Conservation (phyloP, 2,888 invertebrate species). For the Nycteola revayana region DNA sequence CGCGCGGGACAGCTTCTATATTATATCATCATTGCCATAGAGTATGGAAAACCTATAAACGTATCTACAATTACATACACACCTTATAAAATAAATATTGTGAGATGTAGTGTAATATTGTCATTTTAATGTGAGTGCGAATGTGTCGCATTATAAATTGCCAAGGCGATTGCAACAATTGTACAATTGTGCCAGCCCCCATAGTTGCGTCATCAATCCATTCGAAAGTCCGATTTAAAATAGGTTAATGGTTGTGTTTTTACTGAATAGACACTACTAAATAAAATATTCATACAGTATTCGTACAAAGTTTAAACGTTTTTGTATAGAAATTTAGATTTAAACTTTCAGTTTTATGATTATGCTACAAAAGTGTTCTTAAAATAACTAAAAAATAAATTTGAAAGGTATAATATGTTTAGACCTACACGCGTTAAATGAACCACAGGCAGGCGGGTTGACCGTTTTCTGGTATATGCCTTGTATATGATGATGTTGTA, state of each 20-base stretch:
- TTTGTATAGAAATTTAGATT: constrained; percentile 23
- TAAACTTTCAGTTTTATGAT: constrained; percentile 32
- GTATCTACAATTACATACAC: constrained; percentile 17
- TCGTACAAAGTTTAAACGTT: constrained; percentile 32
- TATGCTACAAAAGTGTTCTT: too few relatives aligned
- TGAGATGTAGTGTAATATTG: constrained; percentile 38
- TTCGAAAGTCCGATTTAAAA: constrained; percentile 71
- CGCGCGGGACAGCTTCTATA: too few relatives aligned
- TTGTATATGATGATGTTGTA: too few relatives aligned
- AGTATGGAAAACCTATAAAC: too few relatives aligned
- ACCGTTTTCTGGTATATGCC: too few relatives aligned
- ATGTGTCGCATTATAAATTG: constrained; percentile 50
- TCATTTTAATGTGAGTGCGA: constrained; percentile 42
- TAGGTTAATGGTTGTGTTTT: constrained; percentile 68
- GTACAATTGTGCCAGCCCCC: constrained; percentile 59
- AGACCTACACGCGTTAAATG: too few relatives aligned
- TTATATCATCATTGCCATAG: too few relatives aligned
- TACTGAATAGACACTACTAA: constrained; percentile 52
- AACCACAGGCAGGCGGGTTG: too few relatives aligned
- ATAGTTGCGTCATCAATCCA: constrained; percentile 61
- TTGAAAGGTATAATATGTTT: too few relatives aligned
- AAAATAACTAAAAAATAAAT: too few relatives aligned
- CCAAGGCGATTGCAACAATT: constrained; percentile 48
- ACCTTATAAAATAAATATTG: constrained; percentile 35
- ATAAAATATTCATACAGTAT: constrained; percentile 50